Conservation (phyloP, 2,888 invertebrate genomes). For the Trachelus iudaicus region DNA sequence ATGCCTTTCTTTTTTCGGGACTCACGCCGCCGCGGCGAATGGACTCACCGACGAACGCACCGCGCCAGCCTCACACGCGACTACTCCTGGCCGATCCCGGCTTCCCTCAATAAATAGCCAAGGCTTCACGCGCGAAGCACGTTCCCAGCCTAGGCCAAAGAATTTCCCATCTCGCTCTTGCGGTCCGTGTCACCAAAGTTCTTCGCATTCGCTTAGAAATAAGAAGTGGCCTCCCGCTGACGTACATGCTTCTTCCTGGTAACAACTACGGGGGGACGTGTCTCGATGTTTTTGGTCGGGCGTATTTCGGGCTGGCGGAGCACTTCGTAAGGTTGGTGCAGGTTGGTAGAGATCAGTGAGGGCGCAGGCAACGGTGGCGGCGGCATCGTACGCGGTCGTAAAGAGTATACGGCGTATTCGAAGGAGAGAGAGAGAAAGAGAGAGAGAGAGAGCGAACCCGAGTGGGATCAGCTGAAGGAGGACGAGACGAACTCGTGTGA, state of each 20-base stretch:
- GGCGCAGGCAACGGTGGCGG: slow-evolving; percentile 5
- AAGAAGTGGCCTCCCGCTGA: background rate
- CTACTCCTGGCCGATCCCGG: background rate
- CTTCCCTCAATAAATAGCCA: background rate
- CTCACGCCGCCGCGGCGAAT: slow-evolving; percentile 14
- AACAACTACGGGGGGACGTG: background rate
- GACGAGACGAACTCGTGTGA: slow-evolving; percentile 11
- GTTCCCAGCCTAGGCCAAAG: background rate
- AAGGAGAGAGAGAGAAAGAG: background rate
- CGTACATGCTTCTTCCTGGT: background rate
- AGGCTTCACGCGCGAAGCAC: background rate
- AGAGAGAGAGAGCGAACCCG: background rate
- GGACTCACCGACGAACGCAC: slow-evolving; percentile 11
- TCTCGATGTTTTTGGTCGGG: background rate
- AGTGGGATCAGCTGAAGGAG: background rate
- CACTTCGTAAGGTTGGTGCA: background rate
- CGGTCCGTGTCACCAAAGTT: background rate
- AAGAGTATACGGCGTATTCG: slow-evolving; percentile 12
- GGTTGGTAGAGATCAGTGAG: background rate
- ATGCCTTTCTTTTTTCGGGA: slow-evolving; percentile 16
- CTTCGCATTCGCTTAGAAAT: background rate
- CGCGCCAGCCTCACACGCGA: slow-evolving; percentile 14
- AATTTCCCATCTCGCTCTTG: background rate
- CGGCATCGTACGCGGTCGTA: slow-evolving; percentile 19
- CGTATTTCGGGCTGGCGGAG: background rate